Evolutionary conservation across 23 tunicate genomes (phyloP), one percentile per base, ranked within the genome.

Genomic region (Phallusia fumigata): DNA sequence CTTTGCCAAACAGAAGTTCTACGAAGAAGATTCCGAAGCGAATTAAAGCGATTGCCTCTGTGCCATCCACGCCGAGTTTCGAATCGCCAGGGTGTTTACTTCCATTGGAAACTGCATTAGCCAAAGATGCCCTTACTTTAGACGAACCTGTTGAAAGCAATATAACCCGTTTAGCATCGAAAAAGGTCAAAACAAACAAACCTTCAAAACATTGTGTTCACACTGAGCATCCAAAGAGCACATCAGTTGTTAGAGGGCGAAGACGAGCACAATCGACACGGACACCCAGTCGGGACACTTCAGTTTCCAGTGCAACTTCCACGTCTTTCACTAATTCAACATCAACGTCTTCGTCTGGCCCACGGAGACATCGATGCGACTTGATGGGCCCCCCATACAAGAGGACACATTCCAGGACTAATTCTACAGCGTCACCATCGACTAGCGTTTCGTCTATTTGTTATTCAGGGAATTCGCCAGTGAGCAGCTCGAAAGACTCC

Each of bases 261-360:
- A 58, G 16, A 21, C 69, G 69, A 21, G 16, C 28, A 1, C 69
- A 58, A 3, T 58, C 69, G 15, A 58, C 28, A 58, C 28, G 69
- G 13, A 24, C 1, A 21, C 13, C 69, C 69, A 22, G 16, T 58
- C 69, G 69, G 3, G 69, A 58, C 13, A 58, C 69, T 58, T 58
- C 69, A 58, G 28, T 24, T 1, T 21, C 69, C 69, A 58, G 69
- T 24, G 28, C 69, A 22, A 6, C 69, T 24, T 58, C 69, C 26
- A 58, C 69, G 28, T 21, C 69, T 22, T 58, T 58, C 13, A 40
- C 47, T 10, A 40, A 40, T 40, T 58, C 69, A 22, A 58, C 69
- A 58, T 58, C 69, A 21, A 58, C 69, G 69, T 58, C 69, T 6
- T 58, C 69, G 28, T 58, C 69, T 58, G 69, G 69, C 3, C 69